These are phyloP conservation scores for Drosophila buzzatii DNA, from an alignment of 2,888 invertebrate genomes.

Conservation along the genomic window DNA sequence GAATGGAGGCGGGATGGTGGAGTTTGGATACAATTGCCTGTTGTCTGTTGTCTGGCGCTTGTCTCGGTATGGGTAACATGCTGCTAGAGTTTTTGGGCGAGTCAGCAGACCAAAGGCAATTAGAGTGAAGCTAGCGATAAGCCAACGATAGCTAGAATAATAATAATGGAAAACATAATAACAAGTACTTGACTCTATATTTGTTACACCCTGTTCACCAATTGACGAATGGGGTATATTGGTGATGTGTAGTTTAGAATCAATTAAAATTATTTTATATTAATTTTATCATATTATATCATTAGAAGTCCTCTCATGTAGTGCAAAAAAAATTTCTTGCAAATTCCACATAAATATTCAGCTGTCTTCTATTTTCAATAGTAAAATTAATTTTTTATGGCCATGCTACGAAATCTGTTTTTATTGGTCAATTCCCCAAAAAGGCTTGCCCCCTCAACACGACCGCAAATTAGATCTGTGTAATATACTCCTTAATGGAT, in stretches of 20 bases:
- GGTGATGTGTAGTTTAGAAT: background rate
- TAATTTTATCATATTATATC: too few species aligned
- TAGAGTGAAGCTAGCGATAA: slow-evolving; percentile 52
- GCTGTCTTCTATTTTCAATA: background rate
- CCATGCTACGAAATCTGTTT: slow-evolving; percentile 2
- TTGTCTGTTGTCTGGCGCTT: slow-evolving; percentile 28
- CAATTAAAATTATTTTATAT: background rate
- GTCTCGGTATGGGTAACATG: slow-evolving; percentile 33
- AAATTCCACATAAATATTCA: too few species aligned
- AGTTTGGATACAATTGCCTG: slow-evolving; percentile 5
- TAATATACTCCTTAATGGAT: slow-evolving; percentile 47
- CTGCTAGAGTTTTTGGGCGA: slow-evolving; percentile 16
- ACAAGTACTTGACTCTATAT: slow-evolving; percentile 22
- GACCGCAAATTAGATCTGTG: slow-evolving; percentile 46
- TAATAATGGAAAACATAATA: slow-evolving; percentile 10
- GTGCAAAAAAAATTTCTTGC: too few species aligned
- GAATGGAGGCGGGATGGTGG: slow-evolving; percentile 11
- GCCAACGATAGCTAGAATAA: slow-evolving; percentile 24
- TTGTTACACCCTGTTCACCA: background rate
- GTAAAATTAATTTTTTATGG: background rate
- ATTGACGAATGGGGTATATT: background rate
- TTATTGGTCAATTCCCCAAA: background rate
- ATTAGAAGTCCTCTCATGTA: too few species aligned
- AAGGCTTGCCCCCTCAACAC: slow-evolving; percentile 18
- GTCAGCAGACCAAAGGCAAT: slow-evolving; percentile 56